These are phyloP conservation scores for Pedicia rivosa DNA, from an alignment of 2,888 invertebrate species.

Conservation along the genomic window DNA sequence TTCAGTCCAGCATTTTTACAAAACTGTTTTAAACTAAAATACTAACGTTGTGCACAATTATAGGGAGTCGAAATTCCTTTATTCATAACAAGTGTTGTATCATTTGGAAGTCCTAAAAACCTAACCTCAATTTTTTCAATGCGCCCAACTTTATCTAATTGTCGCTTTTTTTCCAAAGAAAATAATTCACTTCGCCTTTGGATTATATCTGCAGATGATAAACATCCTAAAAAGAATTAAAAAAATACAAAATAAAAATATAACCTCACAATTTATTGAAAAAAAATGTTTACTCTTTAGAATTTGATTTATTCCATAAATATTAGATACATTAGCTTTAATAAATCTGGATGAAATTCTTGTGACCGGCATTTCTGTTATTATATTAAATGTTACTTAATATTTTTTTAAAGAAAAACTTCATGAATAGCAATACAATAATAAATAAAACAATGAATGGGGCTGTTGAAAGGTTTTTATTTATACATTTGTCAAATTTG, in stretches of 20 bases:
- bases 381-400: too few species aligned
- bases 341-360: too few species aligned
- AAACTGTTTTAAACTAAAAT: neutral
- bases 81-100: conserved; percentile 73
- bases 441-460: too few species aligned
- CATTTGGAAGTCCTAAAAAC: conserved; percentile 58
- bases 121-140: conserved; percentile 83
- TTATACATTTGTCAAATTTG: too few species aligned
- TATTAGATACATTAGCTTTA: neutral
- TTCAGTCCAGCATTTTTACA: neutral
- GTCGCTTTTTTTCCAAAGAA: conserved; percentile 56
- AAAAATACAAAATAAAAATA: neutral
- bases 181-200: conserved; percentile 55
- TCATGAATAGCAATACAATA: too few species aligned
- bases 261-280: neutral
- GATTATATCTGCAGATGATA: conserved; percentile 36
- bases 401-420: too few species aligned
- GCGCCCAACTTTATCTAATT: conserved; percentile 56
- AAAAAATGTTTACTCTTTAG: neutral
- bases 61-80: conserved; percentile 80
- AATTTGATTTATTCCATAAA: neutral
- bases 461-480: too few species aligned
- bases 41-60: conserved; percentile 79
- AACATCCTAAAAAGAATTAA: conserved; percentile 24
- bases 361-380: too few species aligned